Evolutionary conservation across 2,113 vertebrate genomes (phyloP).

Genomic region (Leptodactylus fuscus): DNA sequence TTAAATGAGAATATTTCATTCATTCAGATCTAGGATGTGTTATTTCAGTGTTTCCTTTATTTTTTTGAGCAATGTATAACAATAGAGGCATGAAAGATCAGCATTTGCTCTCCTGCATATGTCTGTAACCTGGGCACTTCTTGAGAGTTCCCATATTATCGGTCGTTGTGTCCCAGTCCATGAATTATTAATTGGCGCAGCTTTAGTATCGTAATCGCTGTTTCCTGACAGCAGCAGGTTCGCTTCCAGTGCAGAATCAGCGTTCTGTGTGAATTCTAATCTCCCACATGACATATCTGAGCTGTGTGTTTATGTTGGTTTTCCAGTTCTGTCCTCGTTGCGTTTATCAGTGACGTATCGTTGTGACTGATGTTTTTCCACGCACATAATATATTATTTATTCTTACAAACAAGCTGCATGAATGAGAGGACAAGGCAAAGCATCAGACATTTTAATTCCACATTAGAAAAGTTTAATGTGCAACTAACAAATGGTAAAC

Average conservation of each 20-base stretch:
- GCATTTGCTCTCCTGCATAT: background rate
- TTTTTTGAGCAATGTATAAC: no score
- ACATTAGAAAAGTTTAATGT: no score
- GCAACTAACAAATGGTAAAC: no score
- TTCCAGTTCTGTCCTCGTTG: slow-evolving; percentile 5
- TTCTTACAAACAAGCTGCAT: background rate
- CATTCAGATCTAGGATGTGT: no score
- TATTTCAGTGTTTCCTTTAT: no score
- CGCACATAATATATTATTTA: slow-evolving; percentile 32
- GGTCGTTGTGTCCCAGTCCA: background rate
- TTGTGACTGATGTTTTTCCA: background rate
- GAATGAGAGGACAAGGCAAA: background rate
- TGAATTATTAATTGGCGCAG: background rate
- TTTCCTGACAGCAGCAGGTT: background rate
- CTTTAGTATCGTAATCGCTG: background rate
- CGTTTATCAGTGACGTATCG: background rate
- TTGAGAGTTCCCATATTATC: background rate
- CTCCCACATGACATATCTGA: background rate
- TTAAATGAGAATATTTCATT: no score
- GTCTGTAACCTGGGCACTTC: background rate
- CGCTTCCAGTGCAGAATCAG: background rate
- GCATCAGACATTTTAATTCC: no score
- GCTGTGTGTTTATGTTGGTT: background rate
- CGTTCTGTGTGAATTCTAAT: background rate
- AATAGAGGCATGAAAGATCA: background rate